These are phyloP conservation scores for Pseudorectes ferrugineus DNA, from an alignment of 2,113 vertebrate species.

Conservation along the genomic window DNA sequence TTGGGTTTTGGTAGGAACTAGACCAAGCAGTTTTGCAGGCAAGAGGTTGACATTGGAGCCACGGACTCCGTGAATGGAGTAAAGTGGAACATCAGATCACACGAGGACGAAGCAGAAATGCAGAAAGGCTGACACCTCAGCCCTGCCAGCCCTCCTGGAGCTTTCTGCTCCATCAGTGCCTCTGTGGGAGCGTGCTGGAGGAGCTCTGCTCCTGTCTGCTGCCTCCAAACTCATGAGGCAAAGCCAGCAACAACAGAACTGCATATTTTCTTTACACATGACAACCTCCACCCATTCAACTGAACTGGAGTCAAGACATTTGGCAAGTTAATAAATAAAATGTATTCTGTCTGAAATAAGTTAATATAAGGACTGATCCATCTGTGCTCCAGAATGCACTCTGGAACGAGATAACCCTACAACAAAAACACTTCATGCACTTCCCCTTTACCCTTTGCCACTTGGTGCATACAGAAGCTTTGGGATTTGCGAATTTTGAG, in stretches of 20 bases:
- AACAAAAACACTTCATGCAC: background rate
- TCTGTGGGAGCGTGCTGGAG: background rate
- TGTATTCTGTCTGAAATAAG: background rate
- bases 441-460: background rate
- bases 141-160: background rate
- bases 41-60: background rate
- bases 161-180: background rate
- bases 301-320: background rate
- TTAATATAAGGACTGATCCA: background rate
- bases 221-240: background rate
- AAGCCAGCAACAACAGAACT: background rate
- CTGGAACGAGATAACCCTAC: background rate
- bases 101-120: background rate
- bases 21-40: background rate
- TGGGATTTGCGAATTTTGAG: background rate
- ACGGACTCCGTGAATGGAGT: rapidly evolving
- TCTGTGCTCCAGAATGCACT: background rate
- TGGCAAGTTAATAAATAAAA: background rate
- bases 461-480: background rate
- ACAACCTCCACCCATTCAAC: background rate
- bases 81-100: background rate
- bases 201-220: background rate
- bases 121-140: background rate
- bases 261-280: background rate
- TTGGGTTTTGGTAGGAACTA: background rate